Conservation (phyloP, 2,113 vertebrate genomes). For the Neopipo cinnamomea region DNA sequence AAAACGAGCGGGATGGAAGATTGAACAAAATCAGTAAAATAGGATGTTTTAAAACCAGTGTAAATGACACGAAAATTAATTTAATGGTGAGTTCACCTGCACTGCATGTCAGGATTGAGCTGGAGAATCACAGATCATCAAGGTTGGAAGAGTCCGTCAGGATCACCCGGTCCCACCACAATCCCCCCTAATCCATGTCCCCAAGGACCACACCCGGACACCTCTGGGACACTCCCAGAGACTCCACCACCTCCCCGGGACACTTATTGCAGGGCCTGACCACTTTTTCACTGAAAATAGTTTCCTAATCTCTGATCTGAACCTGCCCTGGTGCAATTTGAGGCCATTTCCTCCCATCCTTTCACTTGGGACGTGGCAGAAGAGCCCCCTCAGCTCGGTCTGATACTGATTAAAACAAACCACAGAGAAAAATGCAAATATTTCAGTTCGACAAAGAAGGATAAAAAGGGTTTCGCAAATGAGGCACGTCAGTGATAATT, state of each 20-base stretch:
- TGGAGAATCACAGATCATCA: background rate
- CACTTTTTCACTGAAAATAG: rapidly evolving
- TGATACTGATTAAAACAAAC: background rate
- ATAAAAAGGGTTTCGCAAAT: background rate
- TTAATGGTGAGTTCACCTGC: background rate
- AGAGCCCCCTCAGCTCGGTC: background rate
- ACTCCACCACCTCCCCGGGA: background rate
- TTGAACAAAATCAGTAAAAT: background rate
- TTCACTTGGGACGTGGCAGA: background rate
- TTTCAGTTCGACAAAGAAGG: background rate
- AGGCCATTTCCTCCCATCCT: background rate
- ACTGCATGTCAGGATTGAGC: background rate
- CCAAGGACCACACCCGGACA: background rate
- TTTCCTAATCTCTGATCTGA: background rate
- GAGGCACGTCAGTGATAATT: background rate
- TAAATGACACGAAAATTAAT: background rate
- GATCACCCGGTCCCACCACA: background rate
- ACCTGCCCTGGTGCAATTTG: background rate
- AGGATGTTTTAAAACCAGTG: background rate
- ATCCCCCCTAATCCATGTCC: background rate
- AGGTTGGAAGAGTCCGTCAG: rapidly evolving
- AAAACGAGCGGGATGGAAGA: background rate
- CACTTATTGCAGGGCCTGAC: background rate
- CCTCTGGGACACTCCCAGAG: background rate
- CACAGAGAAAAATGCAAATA: background rate